These are phyloP conservation scores for Uropsilus gracilis DNA, from an alignment of 2,113 vertebrate genomes.

Conservation along the genomic window DNA sequence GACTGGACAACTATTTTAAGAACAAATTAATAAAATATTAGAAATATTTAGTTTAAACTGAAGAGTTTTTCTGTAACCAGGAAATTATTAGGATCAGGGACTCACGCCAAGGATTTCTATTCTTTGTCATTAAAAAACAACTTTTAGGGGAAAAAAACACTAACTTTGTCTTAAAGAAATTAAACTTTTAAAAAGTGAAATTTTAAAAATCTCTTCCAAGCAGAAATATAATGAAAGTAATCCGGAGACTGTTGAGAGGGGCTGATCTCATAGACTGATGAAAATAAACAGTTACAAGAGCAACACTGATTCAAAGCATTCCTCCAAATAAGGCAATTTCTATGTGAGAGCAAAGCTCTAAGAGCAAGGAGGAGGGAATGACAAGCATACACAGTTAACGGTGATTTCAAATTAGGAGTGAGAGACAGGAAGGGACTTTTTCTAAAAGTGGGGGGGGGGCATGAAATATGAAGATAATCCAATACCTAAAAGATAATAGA, in stretches of 20 bases:
- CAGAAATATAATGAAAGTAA: slow-evolving; percentile 40
- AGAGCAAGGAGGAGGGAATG: background rate
- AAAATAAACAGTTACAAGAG: slow-evolving; percentile 47
- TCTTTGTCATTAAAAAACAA: slow-evolving; percentile 22
- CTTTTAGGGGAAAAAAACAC: no score
- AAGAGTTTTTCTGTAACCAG: background rate
- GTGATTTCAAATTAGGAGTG: background rate
- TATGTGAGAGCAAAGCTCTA: slow-evolving; percentile 18
- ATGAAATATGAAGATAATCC: slow-evolving; percentile 41
- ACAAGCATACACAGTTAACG: background rate
- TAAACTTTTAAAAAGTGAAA: slow-evolving; percentile 10
- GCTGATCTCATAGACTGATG: slow-evolving; percentile 11
- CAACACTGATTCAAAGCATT: slow-evolving; percentile 18
- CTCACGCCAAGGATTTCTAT: background rate
- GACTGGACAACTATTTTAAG: background rate
- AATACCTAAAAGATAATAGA: background rate
- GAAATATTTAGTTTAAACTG: slow-evolving; percentile 18
- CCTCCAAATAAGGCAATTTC: slow-evolving; percentile 65
- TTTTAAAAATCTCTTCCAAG: slow-evolving; percentile 34
- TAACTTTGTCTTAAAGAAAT: slow-evolving; percentile 28
- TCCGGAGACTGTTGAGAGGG: slow-evolving; percentile 28
- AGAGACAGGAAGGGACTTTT: background rate
- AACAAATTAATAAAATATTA: slow-evolving; percentile 32
- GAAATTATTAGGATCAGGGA: background rate
- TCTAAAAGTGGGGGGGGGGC: background rate